Percentiles rank a stretch among this genome's conserved stretches.
Conservation (phyloP, 2,113 vertebrate genomes). For the Eleginops maclovinus region DNA sequence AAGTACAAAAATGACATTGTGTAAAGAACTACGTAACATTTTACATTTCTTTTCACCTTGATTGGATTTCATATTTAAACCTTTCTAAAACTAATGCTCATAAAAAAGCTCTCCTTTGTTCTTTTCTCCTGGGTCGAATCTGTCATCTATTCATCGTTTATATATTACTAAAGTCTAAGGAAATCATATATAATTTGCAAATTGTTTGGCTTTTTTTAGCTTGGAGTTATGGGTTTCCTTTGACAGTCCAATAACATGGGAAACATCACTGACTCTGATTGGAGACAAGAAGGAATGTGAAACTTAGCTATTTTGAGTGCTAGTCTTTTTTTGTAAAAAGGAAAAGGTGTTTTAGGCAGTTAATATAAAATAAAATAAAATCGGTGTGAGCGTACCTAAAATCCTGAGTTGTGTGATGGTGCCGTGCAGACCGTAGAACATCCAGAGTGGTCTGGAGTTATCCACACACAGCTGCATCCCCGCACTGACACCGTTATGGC, state of each 20-base stretch:
- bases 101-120: not conserved
- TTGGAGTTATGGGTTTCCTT: not conserved
- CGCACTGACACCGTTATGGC: slow-evolving; percentile 87
- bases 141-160: too few relatives aligned
- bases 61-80: slow-evolving; percentile 24
- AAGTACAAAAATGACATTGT: slow-evolving; percentile 34
- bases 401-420: slow-evolving; percentile 92
- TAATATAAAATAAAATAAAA: not conserved
- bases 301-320: not conserved
- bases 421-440: slow-evolving; percentile 92
- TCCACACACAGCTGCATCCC: slow-evolving; percentile 94
- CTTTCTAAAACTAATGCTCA: slow-evolving; percentile 7
- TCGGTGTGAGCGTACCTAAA: slow-evolving; percentile 84
- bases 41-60: slow-evolving; percentile 3
- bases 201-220: not conserved
- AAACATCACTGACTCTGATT: not conserved
- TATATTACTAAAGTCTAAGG: too few relatives aligned
- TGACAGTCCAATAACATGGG: not conserved
- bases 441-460: slow-evolving; percentile 95
- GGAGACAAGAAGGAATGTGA: not conserved
- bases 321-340: too few relatives aligned
- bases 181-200: too few relatives aligned
- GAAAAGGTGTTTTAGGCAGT: not conserved
- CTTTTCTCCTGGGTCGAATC: too few relatives aligned
- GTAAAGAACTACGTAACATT: slow-evolving; percentile 22